These are phyloP conservation scores for Platyrinchus mystaceus DNA, from an alignment of 2,797 vertebrate genomes.

Conservation along the genomic window DNA sequence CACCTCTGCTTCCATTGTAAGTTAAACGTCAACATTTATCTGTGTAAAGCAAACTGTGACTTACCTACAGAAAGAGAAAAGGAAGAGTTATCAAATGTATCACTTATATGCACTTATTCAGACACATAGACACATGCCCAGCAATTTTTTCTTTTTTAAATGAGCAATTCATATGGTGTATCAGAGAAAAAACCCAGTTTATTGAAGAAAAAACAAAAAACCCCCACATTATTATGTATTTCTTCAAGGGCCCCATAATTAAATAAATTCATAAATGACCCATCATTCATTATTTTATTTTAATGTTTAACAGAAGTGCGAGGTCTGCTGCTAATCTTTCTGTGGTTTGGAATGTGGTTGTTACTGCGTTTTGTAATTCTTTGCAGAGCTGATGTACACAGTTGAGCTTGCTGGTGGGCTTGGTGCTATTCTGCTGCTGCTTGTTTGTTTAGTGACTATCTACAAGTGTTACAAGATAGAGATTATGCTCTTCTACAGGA, in stretches of 20 bases:
- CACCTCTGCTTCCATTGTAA: neutral
- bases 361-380: conserved; percentile 55
- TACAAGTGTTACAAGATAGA: conserved; percentile 99
- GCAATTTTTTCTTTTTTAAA: neutral
- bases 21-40: neutral
- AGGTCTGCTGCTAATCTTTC: neutral
- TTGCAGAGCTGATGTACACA: conserved; percentile 96
- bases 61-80: neutral
- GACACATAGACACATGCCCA: neutral
- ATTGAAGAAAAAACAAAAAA: neutral
- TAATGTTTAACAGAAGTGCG: neutral
- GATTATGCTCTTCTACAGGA: conserved; percentile 97
- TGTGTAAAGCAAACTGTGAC: neutral
- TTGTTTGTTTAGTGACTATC: conserved; percentile 93
- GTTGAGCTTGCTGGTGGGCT: conserved; percentile 97
- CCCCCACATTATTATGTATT: neutral
- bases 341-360: conserved; percentile 8
- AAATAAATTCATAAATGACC: neutral
- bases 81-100: neutral
- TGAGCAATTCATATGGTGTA: neutral
- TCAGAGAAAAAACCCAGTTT: neutral
- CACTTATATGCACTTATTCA: neutral
- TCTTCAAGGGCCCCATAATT: neutral
- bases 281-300: neutral
- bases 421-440: conserved; percentile 94